phyloP scores from a whole-genome alignment of 2,888 invertebrate genomes.

The Hydraecia micacea region DNA sequence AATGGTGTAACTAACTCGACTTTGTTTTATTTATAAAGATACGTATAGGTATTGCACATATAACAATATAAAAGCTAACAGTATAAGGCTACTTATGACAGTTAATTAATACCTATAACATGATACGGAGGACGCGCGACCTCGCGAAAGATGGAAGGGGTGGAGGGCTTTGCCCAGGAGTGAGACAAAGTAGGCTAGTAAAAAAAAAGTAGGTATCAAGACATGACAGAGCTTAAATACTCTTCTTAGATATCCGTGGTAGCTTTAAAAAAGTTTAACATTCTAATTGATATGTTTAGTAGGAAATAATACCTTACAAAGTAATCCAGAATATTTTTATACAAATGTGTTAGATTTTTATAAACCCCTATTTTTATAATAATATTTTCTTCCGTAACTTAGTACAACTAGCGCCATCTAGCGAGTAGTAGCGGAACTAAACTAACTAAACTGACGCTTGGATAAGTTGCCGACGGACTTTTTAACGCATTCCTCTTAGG shows the following conservation, averaged over 20 bases:
- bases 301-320: too few relatives aligned
- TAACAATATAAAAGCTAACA: too few relatives aligned
- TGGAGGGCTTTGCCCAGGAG: too few relatives aligned
- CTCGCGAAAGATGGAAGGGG: not conserved
- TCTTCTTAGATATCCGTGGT: not conserved
- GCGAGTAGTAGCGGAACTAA: constrained; percentile 74
- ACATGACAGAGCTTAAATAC: not conserved
- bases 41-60: too few relatives aligned
- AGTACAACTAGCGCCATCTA: constrained; percentile 74
- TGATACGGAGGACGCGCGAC: not conserved
- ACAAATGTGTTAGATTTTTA: not conserved
- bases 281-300: not conserved
- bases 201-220: too few relatives aligned
- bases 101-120: too few relatives aligned
- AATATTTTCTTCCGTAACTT: not conserved
- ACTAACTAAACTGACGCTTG: not conserved
- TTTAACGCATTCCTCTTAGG: too few relatives aligned
- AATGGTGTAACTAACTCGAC: not conserved
- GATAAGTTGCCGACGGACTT: constrained; percentile 28
- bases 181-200: too few relatives aligned
- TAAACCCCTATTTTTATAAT: not conserved
- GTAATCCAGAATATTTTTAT: not conserved
- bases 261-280: not conserved
- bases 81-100: too few relatives aligned
- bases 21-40: not conserved